Evolutionary conservation across 2,113 vertebrate genomes (phyloP), one percentile per base, ranked within the genome.

Genomic region (Ondatra zibethicus): DNA sequence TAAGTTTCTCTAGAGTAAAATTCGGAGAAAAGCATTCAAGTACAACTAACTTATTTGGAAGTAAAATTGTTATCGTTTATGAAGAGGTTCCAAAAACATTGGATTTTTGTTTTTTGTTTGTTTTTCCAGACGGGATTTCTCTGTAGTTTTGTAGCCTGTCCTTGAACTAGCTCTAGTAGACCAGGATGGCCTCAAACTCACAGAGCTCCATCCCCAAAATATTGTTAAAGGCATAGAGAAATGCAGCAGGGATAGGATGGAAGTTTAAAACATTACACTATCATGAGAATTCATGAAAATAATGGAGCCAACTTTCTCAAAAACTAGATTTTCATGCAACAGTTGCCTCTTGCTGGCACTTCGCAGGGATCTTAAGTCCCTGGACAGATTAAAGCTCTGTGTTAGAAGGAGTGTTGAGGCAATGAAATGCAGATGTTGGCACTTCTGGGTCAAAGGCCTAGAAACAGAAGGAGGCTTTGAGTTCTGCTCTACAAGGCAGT

Each of bases 331-430:
- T 88, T 84, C 77, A 29, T 70, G 27, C 2, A 14, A 4, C 7
- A 52, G 0, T 13, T 81, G 25, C 14, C 7, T 7, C 13, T 66
- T 13, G 7, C 23, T 14, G 1, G 12, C 31, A 23, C 7, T 63
- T 1, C 11, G 21, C 6, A 27, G 5, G 25, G 3, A 2, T 13
- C 66, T 76, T 29, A n/a, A 13, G 17, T 65, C 4, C 31, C 50
- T 58, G 52, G 27, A 47, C 14, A 42, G 70, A 77, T 39, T 88
- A 12, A 70, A 86, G 58, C 82, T 9, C 27, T 50, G 4, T 42
- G 70, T 55, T 77, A 91, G 85, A 63, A 68, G 58, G 81, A 85
- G n/a, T 85, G n/a, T 36, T 65, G 31, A 88, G 88, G 89, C 85
- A 78, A 75, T 78, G 12, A 29, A 96, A 65, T 68, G 19, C 1